phyloP scores from a whole-genome alignment of 1,140 invertebrate genomes.

The Drosophila punjabiensis region DNA sequence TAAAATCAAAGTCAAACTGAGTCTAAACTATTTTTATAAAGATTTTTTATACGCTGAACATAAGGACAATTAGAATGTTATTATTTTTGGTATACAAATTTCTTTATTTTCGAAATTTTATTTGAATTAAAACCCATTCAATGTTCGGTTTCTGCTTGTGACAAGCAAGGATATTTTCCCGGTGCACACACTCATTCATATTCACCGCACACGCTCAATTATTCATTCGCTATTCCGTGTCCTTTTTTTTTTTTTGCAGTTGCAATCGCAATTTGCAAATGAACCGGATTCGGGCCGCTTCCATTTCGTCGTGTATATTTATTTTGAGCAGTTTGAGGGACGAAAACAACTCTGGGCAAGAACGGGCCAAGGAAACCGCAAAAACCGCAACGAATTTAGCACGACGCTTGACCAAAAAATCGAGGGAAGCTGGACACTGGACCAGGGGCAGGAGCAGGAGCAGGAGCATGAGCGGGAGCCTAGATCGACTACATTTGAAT shows the following conservation, averaged over 20 bases:
- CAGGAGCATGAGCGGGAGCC: neutral
- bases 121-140: neutral
- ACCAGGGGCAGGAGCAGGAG: no score
- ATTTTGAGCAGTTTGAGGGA: slow-evolving; percentile 51
- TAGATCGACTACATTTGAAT: slow-evolving; percentile 68
- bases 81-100: no score
- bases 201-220: slow-evolving; percentile 64
- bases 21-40: neutral
- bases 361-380: slow-evolving; percentile 68
- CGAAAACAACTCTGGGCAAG: slow-evolving; percentile 52
- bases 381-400: slow-evolving; percentile 79
- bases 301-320: slow-evolving; percentile 61
- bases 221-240: slow-evolving; percentile 48
- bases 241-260: slow-evolving; percentile 24
- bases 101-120: neutral
- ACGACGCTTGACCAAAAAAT: slow-evolving; percentile 72
- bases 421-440: neutral
- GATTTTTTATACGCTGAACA: neutral
- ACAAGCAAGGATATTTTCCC: neutral
- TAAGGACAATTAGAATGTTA: neutral
- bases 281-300: slow-evolving; percentile 63
- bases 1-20: neutral
- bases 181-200: slow-evolving; percentile 47
- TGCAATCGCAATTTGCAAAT: slow-evolving; percentile 58
- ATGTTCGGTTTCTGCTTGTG: no score